Conservation (phyloP, 2,113 vertebrate genomes). For the Synodontis membranacea region DNA sequence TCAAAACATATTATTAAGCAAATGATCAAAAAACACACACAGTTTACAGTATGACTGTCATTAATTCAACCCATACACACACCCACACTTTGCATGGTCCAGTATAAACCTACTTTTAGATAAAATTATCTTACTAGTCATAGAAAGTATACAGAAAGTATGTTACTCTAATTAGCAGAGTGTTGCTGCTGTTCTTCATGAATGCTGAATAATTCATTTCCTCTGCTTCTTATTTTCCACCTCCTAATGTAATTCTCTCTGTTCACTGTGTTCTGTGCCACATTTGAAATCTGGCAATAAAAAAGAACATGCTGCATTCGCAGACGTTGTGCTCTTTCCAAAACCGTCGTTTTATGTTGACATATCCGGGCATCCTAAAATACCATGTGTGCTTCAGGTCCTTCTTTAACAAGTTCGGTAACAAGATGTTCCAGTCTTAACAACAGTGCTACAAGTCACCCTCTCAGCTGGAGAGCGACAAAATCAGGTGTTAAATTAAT, state of each 20-base stretch:
- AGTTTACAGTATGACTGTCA: background rate
- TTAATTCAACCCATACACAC: background rate
- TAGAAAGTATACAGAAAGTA: background rate
- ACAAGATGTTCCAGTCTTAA: slow-evolving; percentile 29
- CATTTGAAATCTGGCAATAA: slow-evolving; percentile 16
- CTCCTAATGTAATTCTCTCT: slow-evolving; percentile 26
- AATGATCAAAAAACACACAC: background rate
- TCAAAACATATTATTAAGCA: background rate
- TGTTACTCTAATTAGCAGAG: slow-evolving; percentile 37
- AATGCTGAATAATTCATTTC: slow-evolving; percentile 43
- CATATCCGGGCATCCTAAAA: slow-evolving; percentile 22
- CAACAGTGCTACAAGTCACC: background rate
- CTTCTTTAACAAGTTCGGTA: slow-evolving; percentile 30
- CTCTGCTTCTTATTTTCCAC: slow-evolving; percentile 31
- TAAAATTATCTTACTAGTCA: background rate
- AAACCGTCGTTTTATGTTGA: slow-evolving; percentile 14
- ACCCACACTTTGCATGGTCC: background rate
- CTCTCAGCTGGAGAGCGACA: background rate
- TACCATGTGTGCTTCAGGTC: slow-evolving; percentile 9
- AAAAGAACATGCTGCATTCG: slow-evolving; percentile 9
- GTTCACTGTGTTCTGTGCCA: slow-evolving; percentile 11
- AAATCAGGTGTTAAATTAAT: slow-evolving; percentile 19
- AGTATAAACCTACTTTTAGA: background rate
- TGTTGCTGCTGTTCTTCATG: slow-evolving; percentile 23
- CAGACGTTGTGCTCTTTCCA: slow-evolving; percentile 3